phyloP scores from a whole-genome alignment of 2,113 vertebrate species.

The Trogon surrucura region DNA sequence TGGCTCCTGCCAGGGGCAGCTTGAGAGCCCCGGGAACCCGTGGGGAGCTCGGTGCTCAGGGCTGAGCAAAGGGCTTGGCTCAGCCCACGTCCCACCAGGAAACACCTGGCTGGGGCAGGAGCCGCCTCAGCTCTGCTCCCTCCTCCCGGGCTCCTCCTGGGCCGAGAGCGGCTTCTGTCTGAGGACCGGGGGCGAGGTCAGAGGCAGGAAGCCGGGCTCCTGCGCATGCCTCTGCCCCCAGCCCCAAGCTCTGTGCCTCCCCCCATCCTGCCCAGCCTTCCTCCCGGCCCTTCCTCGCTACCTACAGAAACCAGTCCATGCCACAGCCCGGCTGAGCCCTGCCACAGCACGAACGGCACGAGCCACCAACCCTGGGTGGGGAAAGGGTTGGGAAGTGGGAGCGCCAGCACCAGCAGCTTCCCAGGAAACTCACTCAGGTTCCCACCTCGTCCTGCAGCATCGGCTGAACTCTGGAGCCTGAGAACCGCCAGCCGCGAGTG shows the following conservation, averaged over 20 bases:
- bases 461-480: background rate
- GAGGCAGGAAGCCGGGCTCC: background rate
- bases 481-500: background rate
- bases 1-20: background rate
- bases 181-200: background rate
- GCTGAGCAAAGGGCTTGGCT: background rate
- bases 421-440: background rate
- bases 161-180: background rate
- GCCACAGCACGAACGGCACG: accelerated
- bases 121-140: background rate
- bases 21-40: background rate
- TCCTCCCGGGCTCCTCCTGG: background rate
- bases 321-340: background rate
- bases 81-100: background rate
- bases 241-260: background rate
- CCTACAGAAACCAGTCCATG: accelerated
- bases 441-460: accelerated
- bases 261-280: background rate
- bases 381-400: background rate
- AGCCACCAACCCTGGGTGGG: accelerated
- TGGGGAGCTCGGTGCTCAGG: accelerated
- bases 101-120: slow-evolving; percentile 20
- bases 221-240: background rate
- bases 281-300: background rate
- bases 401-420: background rate